Percentiles rank a stretch among this genome's conserved stretches.
These are phyloP conservation scores for Smittia aterrima DNA, from an alignment of 2,888 invertebrate genomes.

Conservation along the genomic window DNA sequence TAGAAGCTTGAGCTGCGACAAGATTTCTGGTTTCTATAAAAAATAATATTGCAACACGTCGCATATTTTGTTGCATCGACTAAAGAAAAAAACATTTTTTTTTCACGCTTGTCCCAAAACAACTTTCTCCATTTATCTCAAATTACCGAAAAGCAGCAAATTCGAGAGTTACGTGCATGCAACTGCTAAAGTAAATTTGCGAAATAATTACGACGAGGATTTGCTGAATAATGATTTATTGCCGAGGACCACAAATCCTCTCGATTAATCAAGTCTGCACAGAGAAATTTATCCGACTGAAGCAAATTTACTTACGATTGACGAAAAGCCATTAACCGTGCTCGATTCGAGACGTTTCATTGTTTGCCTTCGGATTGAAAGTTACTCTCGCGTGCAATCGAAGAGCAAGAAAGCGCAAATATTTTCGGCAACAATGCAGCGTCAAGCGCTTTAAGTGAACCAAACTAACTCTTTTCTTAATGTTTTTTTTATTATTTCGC, in stretches of 20 bases:
- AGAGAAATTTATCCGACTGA: too few relatives aligned
- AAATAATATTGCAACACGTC: neutral
- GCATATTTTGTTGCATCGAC: neutral
- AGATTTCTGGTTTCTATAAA: too few relatives aligned
- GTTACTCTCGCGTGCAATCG: slow-evolving; percentile 15
- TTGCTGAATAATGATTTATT: slow-evolving; percentile 3
- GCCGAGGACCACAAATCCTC: neutral
- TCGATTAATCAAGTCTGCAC: neutral
- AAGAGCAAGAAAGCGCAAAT: neutral
- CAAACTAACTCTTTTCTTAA: slow-evolving; percentile 9
- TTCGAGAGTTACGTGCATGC: slow-evolving; percentile 28
- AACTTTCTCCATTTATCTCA: slow-evolving; percentile 39
- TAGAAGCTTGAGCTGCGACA: slow-evolving; percentile 4
- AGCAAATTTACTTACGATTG: too few relatives aligned
- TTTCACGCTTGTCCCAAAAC: slow-evolving; percentile 12
- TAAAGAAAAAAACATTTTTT: slow-evolving; percentile 13
- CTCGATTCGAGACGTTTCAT: neutral
- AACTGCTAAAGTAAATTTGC: neutral
- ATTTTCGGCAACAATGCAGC: neutral
- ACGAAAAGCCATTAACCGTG: too few relatives aligned
- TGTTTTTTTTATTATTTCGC: neutral
- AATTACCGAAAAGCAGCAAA: slow-evolving; percentile 1
- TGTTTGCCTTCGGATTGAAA: neutral
- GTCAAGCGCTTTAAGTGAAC: neutral
- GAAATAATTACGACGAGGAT: neutral